Base-by-base conservation (phyloP, 2,797 vertebrate genomes). In the Rhynchonycteris naso region DNA sequence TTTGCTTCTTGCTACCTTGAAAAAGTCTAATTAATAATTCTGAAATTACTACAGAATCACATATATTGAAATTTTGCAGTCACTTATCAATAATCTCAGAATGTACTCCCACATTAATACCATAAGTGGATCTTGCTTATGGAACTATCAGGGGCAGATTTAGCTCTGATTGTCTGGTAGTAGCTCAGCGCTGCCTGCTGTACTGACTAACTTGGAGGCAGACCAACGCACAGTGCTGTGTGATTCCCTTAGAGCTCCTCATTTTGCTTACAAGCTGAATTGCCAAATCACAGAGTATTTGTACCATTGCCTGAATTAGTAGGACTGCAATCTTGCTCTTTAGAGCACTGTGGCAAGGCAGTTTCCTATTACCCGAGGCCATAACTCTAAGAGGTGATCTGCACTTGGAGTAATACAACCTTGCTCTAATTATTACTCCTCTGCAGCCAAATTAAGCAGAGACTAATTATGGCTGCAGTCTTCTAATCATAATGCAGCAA, bases 361-460 rank as follows among this genome's bases (percentile, higher is more conserved):
- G 24, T 56, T 89, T 80, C 88, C 59, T 81, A 8, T 89, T 56
- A 63, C 28, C 71, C 1, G 18, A 91, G 43, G 54, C 58, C 26
- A 2, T 52, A 71, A 56, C 38, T 90, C 82, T 71, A 72, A 95
- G 43, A 90, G 47, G 58, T 80, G 68, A 91, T 74, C 61, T 72
- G 52, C 18, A 65, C n/a, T 80, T 95, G 63, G 74, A 71, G 58
- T 78, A 71, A 88, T 66, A n/a, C 38, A 92, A 63, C 74, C 35
- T 95, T 94, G 81, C 56, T 61, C 12, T 83, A 88, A 82, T 86
- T 71, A 76, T 89, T 78, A 83, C 58, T 81, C 58, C n/a, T 80
- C 59, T 95, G n/a, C 69, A 90, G 68, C 24, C 86, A 92, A 93
- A 86, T 90, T 85, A 84, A 96, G 78, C 59, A 79, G 68, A 95